These are phyloP conservation scores for Myotis myotis DNA, from an alignment of 2,797 vertebrate species.

Conservation along the genomic window DNA sequence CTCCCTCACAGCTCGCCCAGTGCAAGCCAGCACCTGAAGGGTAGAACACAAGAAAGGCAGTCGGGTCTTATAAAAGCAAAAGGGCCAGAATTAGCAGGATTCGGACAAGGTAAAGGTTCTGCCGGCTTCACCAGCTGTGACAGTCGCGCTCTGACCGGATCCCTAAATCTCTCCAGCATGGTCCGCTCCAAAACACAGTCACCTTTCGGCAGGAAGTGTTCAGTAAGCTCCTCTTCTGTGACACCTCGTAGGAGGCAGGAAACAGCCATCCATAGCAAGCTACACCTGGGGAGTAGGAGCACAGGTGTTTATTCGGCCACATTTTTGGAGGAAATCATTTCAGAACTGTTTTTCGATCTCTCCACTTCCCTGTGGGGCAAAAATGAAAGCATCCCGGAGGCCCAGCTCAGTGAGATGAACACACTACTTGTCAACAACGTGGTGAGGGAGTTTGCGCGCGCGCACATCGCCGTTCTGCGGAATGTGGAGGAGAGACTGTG, in stretches of 20 bases:
- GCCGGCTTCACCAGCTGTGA: background rate
- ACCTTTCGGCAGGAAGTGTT: background rate
- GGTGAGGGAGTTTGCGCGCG: slow-evolving; percentile 64
- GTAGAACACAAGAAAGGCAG: slow-evolving; percentile 1
- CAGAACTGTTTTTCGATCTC: slow-evolving; percentile 70
- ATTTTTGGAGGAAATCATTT: slow-evolving; percentile 75
- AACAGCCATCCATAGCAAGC: background rate
- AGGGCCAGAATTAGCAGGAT: slow-evolving; percentile 4
- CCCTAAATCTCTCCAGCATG: background rate
- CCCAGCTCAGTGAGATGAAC: slow-evolving; percentile 51
- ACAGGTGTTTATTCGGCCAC: slow-evolving; percentile 67
- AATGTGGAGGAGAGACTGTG: slow-evolving; percentile 60
- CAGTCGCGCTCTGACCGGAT: background rate
- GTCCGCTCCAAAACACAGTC: background rate
- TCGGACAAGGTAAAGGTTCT: background rate
- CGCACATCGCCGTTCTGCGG: slow-evolving; percentile 53
- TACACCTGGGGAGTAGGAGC: background rate
- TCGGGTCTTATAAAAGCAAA: background rate
- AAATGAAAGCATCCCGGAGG: slow-evolving; percentile 37
- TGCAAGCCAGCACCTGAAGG: slow-evolving; percentile 23
- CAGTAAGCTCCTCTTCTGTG: background rate
- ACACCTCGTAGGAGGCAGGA: background rate
- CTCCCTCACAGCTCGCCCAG: background rate
- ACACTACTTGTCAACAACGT: slow-evolving; percentile 52
- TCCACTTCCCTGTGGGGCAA: slow-evolving; percentile 52